Evolutionary conservation across 1,140 invertebrate species (phyloP).

Genomic region (Phthorimaea operculella): DNA sequence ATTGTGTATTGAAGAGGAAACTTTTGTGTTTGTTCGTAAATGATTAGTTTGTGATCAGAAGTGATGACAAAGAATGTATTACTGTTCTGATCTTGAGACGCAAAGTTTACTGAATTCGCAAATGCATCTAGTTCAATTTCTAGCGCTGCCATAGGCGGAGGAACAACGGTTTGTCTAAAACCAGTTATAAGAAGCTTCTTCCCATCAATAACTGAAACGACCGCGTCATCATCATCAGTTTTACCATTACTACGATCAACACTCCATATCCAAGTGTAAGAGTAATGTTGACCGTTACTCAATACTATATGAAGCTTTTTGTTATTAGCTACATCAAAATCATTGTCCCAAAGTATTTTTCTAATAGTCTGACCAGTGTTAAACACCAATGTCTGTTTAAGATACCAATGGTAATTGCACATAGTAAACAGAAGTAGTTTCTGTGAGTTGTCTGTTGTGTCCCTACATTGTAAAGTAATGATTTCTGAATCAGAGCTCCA

Average conservation of each 20-base stretch:
- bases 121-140: constrained; percentile 67
- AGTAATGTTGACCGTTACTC: constrained; percentile 66
- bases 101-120: constrained; percentile 73
- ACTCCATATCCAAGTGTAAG: constrained; percentile 74
- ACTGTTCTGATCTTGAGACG: constrained; percentile 38
- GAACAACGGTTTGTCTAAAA: constrained; percentile 78
- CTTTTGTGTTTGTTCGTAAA: constrained; percentile 42
- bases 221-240: constrained; percentile 65
- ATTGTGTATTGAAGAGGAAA: constrained; percentile 43
- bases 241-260: constrained; percentile 69
- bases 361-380: constrained; percentile 56
- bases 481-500: constrained; percentile 88
- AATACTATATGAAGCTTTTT: constrained; percentile 72
- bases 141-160: constrained; percentile 84
- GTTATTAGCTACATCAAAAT: constrained; percentile 61
- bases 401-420: constrained; percentile 92
- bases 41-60: constrained; percentile 32
- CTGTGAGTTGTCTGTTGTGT: constrained; percentile 40
- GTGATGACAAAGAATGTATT: constrained; percentile 58
- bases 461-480: constrained; percentile 71
- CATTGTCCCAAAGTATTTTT: constrained; percentile 74
- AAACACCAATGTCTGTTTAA: constrained; percentile 79
- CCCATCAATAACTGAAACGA: constrained; percentile 84
- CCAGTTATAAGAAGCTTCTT: constrained; percentile 77
- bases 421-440: constrained; percentile 82